Conservation (phyloP, 2,113 vertebrate species). For the Mustelus asterias region DNA sequence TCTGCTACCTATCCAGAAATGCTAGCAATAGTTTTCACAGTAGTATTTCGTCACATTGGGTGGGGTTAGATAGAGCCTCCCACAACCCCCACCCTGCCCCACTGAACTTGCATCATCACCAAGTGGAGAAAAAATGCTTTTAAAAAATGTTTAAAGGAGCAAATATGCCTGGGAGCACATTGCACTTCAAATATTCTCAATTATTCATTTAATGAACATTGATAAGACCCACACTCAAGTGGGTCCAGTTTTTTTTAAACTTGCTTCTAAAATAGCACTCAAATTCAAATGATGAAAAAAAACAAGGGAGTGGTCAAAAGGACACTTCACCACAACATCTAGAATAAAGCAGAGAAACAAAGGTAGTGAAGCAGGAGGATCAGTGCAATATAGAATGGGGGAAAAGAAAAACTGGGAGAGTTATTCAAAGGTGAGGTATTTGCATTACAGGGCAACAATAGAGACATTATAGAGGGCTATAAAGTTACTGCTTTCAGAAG, state of each 20-base stretch:
- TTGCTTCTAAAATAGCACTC: neutral
- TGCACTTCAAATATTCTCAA: neutral
- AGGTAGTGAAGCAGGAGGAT: neutral
- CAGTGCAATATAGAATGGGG: neutral
- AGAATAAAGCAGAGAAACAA: neutral
- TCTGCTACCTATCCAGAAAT: neutral
- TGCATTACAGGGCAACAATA: neutral
- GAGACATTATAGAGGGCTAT: neutral
- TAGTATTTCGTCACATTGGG: neutral
- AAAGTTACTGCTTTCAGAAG: neutral
- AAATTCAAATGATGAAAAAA: neutral
- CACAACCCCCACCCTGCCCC: neutral
- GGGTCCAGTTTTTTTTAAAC: neutral
- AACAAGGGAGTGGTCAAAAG: neutral
- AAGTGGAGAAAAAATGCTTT: neutral
- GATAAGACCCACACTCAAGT: neutral
- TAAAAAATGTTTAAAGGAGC: neutral
- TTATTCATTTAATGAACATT: neutral
- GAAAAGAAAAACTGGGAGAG: neutral
- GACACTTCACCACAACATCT: neutral
- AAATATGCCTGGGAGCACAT: neutral
- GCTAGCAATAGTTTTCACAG: neutral
- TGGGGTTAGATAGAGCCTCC: neutral
- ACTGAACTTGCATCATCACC: no score
- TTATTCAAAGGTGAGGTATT: neutral